Evolutionary conservation across 2,797 vertebrate species (phyloP).

Genomic region (Poeciliopsis gracilis): DNA sequence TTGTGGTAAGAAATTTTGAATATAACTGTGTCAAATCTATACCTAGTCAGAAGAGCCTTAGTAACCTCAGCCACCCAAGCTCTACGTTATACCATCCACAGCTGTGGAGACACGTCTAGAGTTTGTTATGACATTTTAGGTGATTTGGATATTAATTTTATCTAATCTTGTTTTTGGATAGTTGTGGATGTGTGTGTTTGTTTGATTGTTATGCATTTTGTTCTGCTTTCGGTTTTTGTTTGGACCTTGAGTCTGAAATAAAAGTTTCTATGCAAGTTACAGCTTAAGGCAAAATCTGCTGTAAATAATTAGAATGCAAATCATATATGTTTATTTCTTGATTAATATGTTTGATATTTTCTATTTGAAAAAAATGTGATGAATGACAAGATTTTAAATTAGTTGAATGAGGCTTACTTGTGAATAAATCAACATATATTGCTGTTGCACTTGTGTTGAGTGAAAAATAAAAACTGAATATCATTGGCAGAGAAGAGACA

Average conservation of each 20-base stretch:
- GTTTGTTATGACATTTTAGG: neutral
- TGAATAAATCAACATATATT: slow-evolving; percentile 15
- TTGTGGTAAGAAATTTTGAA: neutral
- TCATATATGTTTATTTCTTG: neutral
- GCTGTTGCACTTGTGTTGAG: slow-evolving; percentile 49
- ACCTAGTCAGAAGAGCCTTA: neutral
- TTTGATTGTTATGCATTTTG: neutral
- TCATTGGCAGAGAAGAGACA: slow-evolving; percentile 27
- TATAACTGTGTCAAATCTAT: neutral
- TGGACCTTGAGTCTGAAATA: neutral
- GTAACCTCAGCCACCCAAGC: neutral
- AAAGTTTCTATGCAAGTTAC: neutral
- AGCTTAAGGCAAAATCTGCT: no score
- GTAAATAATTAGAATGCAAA: neutral
- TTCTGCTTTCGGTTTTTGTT: neutral
- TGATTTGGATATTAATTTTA: neutral
- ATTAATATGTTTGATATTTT: neutral
- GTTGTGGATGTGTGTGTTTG: neutral
- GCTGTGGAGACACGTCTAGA: neutral
- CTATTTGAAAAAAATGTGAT: neutral
- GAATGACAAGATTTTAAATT: neutral
- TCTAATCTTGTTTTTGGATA: neutral
- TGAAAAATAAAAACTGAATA: slow-evolving; percentile 53
- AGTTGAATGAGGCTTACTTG: no score
- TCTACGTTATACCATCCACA: neutral